Percentiles rank a stretch among this genome's conserved stretches.
phyloP scores from a whole-genome alignment of 2,113 vertebrate species.

The Odobenus rosmarus region DNA sequence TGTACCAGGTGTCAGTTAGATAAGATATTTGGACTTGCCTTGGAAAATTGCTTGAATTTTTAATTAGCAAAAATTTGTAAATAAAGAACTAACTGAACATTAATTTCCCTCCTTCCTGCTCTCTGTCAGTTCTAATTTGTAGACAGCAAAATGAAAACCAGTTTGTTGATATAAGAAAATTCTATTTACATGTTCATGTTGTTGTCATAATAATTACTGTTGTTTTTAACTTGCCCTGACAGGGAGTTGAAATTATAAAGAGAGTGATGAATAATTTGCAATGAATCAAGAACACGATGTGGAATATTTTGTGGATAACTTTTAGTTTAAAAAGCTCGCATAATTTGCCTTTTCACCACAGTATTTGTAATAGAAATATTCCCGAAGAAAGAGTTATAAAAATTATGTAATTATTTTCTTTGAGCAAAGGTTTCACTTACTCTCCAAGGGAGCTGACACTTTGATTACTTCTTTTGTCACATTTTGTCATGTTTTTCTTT shows the following conservation, averaged over 20 bases:
- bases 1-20: not conserved
- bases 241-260: slow-evolving; percentile 56
- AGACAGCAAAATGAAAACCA: slow-evolving; percentile 3
- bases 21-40: not conserved
- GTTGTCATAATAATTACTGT: slow-evolving; percentile 70
- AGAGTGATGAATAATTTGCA: slow-evolving; percentile 44
- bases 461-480: not conserved
- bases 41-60: not conserved
- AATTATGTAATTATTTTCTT: not conserved
- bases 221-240: slow-evolving; percentile 62
- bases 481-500: not conserved
- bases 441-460: not conserved
- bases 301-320: not conserved
- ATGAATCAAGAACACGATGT: not conserved
- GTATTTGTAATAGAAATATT: slow-evolving; percentile 7
- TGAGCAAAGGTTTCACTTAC: not conserved
- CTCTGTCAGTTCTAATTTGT: not conserved
- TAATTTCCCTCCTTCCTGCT: not conserved
- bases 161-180: slow-evolving; percentile 29
- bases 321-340: slow-evolving; percentile 5
- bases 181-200: slow-evolving; percentile 39
- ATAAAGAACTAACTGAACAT: not conserved
- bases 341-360: not conserved
- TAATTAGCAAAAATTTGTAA: not conserved
- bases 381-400: not conserved